These are phyloP conservation scores for Trogon surrucura DNA, from an alignment of 2,113 vertebrate genomes.

Conservation along the genomic window DNA sequence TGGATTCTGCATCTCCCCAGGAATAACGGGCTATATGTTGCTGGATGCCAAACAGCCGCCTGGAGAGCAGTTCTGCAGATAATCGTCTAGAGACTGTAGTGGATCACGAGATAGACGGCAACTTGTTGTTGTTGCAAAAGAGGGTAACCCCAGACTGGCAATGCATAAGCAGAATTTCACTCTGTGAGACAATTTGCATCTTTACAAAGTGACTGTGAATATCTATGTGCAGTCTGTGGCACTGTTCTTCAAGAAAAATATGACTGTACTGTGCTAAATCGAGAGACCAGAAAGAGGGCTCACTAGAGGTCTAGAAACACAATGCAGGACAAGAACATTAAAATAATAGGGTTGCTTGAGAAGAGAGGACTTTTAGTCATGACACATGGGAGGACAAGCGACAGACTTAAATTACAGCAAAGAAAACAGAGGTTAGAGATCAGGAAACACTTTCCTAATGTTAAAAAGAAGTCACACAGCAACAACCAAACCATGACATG, in stretches of 20 bases:
- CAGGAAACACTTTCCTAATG: not conserved
- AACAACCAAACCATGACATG: not conserved
- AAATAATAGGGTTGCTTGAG: not conserved
- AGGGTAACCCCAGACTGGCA: not conserved
- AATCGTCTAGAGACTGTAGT: not conserved
- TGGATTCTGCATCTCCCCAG: not conserved
- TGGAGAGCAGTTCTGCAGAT: not conserved
- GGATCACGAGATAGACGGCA: not conserved
- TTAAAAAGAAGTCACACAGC: not conserved
- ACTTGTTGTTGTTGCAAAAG: not conserved
- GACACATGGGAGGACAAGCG: not conserved
- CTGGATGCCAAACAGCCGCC: not conserved
- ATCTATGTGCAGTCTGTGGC: no score
- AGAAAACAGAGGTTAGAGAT: not conserved
- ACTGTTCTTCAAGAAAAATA: not conserved
- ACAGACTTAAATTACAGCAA: not conserved
- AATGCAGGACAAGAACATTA: not conserved
- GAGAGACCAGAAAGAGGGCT: not conserved
- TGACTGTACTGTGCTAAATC: not conserved
- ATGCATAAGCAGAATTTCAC: not conserved
- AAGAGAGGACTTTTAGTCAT: not conserved
- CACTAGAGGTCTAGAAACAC: not conserved
- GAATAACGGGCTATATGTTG: not conserved
- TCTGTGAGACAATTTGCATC: not conserved
- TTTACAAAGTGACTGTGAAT: not conserved